phyloP scores from a whole-genome alignment of 2,888 invertebrate genomes.

The Epinotia demarniana region DNA sequence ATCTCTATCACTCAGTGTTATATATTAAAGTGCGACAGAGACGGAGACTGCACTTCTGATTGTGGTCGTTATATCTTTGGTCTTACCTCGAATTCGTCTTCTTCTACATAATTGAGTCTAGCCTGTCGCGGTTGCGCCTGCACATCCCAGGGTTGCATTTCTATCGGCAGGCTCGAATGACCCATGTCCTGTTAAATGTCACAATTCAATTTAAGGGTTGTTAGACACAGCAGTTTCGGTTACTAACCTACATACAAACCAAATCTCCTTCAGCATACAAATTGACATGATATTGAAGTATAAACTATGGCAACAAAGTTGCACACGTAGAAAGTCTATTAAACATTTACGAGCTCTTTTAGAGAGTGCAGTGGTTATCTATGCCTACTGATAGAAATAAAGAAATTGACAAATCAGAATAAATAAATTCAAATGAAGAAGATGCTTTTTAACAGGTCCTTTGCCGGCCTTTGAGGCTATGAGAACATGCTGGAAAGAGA shows the following conservation, averaged over 20 bases:
- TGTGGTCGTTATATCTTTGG: not conserved
- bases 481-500: not conserved
- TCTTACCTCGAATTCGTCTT: constrained; percentile 68
- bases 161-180: constrained; percentile 57
- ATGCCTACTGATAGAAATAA: not conserved
- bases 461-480: not conserved
- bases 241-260: not conserved
- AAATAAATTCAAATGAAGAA: no score
- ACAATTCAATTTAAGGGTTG: no score
- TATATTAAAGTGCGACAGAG: no score
- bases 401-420: no score
- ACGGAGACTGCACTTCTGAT: no score
- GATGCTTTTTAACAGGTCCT: no score
- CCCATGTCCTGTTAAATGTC: constrained; percentile 16
- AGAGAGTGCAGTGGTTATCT: not conserved
- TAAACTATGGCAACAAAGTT: constrained; percentile 17
- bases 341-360: constrained; percentile 19
- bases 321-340: constrained; percentile 22
- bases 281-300: not conserved
- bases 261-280: not conserved
- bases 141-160: constrained; percentile 64
- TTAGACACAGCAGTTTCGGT: no score
- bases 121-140: constrained; percentile 62
- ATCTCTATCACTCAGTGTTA: no score
- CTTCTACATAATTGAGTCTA: constrained; percentile 57